Evolutionary conservation across 2,888 invertebrate species (phyloP).

Genomic region (Gymnosoma rotundatum): DNA sequence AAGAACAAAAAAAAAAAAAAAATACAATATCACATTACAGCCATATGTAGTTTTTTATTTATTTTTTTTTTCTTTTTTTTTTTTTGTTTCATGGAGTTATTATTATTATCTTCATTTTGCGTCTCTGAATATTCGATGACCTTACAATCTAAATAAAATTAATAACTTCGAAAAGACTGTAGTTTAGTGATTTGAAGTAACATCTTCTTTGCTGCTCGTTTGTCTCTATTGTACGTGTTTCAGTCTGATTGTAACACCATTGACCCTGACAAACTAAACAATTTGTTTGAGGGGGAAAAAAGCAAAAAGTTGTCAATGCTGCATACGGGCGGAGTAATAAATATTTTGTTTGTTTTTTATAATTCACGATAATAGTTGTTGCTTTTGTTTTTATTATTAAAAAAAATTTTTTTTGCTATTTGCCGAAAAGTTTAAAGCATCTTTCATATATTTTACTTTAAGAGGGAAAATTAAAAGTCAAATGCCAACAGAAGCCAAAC

Average conservation of each 20-base stretch:
- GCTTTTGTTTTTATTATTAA: too few species aligned
- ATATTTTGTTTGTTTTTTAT: conserved; percentile 16
- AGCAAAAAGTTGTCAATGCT: conserved; percentile 26
- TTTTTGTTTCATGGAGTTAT: too few species aligned
- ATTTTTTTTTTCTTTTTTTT: too few species aligned
- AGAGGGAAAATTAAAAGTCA: conserved; percentile 6
- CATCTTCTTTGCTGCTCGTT: conserved; percentile 12
- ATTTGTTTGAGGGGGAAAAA: conserved; percentile 50
- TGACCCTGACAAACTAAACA: conserved; percentile 69
- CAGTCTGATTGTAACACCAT: conserved; percentile 58
- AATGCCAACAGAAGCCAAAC: conserved; percentile 65
- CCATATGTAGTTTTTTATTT: background rate
- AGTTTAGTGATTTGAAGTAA: conserved; percentile 28
- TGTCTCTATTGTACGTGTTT: conserved; percentile 18
- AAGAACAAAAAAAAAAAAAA: too few species aligned
- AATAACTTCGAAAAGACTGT: conserved; percentile 24
- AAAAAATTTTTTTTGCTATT: background rate
- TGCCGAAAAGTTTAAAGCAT: conserved; percentile 27
- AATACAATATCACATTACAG: background rate
- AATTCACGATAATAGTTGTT: too few species aligned
- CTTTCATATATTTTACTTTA: conserved; percentile 8
- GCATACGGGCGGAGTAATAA: conserved; percentile 44
- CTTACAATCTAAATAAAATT: conserved; percentile 10
- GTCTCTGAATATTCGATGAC: background rate
- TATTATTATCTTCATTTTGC: background rate